Evolutionary conservation across 2,113 vertebrate species (phyloP), one percentile per base, ranked within the genome.

Genomic region (Craseonycteris thonglongyai): DNA sequence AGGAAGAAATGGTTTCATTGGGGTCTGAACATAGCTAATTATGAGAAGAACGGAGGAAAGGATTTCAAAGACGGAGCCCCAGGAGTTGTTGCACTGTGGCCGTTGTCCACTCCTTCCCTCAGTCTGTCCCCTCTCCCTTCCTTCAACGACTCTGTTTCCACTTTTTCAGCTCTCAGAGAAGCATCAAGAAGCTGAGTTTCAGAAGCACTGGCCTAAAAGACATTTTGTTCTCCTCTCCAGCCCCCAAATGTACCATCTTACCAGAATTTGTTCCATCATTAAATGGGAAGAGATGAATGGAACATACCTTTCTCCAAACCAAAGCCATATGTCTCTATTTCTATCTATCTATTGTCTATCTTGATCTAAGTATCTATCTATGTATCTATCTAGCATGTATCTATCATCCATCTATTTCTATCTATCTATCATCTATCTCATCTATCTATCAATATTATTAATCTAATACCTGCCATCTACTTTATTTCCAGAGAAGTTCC

Each of bases 1-100:
- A 81, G 21, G 59, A 30, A 63, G 1, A 93, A 93, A 81, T 88
- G 38, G 75, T 74, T 91, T 56, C 30, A 75, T 84, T 88, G 65
- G 42, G 8, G 11, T 66, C 22, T 90, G 65, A 91, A 91, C 76
- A 76, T 45, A 61, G 69, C n/a, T 91, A 65, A 79, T 79, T 88
- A 61, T 16, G 38, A 59, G 71, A 74, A 59, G 45, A 68, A 84
- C 82, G 61, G 14, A 61, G 18, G 26, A 22, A 58, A 7, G 4
- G 14, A 35, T 66, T 59, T 96, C 61, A 42, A 86, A 91, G 54
- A 58, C 72, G 47, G 54, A 76, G 4, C 4, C 11, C 19, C 26
- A 11, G 1, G 15, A 18, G 14, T 65, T 47, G 2, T 18, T 0
- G 19, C 3, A 24, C 38, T 11, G 3, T 14, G 28, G 59, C n/a